Conservation (phyloP, 2,888 invertebrate species). For the Apantesis nais region DNA sequence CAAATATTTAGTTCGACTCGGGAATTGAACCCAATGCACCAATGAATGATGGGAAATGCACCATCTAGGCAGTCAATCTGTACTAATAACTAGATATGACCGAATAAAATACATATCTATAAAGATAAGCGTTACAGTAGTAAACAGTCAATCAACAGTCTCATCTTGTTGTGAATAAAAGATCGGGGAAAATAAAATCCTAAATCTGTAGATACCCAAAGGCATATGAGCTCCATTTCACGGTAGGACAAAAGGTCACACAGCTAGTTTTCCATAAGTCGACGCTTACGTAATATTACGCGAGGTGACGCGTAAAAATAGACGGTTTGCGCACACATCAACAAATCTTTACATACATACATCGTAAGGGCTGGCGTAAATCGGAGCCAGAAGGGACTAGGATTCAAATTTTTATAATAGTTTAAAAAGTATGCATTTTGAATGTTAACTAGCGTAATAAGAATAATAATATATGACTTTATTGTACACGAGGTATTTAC, state of each 20-base stretch:
- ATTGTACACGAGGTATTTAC: too few species aligned
- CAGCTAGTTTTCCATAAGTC: conserved; percentile 55
- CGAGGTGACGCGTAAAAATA: conserved; percentile 48
- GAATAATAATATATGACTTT: too few species aligned
- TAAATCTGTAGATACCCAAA: conserved; percentile 37
- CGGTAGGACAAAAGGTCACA: conserved; percentile 43
- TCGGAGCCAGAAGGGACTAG: neutral
- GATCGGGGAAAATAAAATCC: conserved; percentile 38
- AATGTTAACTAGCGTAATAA: too few species aligned
- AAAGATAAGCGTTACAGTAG: neutral
- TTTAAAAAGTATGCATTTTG: too few species aligned
- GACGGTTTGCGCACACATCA: conserved; percentile 53
- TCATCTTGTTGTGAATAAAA: conserved; percentile 26
- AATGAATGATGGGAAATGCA: too few species aligned
- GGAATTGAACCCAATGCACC: too few species aligned
- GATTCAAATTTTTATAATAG: neutral
- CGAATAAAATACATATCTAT: neutral
- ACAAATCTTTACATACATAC: conserved; percentile 49
- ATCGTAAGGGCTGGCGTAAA: conserved; percentile 42
- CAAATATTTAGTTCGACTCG: too few species aligned
- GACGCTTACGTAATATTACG: conserved; percentile 53
- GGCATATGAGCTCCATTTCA: conserved; percentile 37
- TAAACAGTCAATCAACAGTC: neutral
- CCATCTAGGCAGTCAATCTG: too few species aligned
- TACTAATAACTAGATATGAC: conserved; percentile 19